Evolutionary conservation across 2,113 vertebrate species (phyloP).

Genomic region (Leuciscus idus): DNA sequence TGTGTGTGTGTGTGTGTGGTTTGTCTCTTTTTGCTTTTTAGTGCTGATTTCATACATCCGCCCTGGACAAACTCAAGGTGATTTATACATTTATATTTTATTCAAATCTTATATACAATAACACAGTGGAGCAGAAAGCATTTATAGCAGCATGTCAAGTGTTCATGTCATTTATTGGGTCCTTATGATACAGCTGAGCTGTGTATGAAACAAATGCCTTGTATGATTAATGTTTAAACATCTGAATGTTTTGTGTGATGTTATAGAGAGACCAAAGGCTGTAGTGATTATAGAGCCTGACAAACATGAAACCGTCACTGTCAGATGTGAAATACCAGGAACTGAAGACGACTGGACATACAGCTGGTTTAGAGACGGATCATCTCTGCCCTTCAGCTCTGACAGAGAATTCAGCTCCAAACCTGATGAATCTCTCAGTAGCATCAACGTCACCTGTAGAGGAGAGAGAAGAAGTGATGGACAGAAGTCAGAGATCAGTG

Average conservation of each 20-base stretch:
- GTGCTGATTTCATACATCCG: conserved; percentile 14
- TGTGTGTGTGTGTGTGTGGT: no score
- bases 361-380: no score
- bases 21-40: background rate
- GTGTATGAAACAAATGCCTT: background rate
- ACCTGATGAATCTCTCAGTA: background rate
- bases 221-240: background rate
- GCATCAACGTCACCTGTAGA: no score
- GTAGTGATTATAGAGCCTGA: background rate
- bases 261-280: background rate
- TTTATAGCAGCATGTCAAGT: no score
- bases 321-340: no score
- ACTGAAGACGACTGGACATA: no score
- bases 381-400: no score
- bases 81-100: background rate
- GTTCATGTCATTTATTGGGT: background rate
- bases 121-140: background rate
- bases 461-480: background rate
- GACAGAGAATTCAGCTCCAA: no score
- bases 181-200: background rate
- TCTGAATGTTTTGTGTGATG: background rate
- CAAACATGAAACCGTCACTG: background rate
- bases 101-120: no score
- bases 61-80: background rate
- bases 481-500: background rate